phyloP scores from a whole-genome alignment of 2,797 vertebrate genomes.

The Pseudomugil tenellus region DNA sequence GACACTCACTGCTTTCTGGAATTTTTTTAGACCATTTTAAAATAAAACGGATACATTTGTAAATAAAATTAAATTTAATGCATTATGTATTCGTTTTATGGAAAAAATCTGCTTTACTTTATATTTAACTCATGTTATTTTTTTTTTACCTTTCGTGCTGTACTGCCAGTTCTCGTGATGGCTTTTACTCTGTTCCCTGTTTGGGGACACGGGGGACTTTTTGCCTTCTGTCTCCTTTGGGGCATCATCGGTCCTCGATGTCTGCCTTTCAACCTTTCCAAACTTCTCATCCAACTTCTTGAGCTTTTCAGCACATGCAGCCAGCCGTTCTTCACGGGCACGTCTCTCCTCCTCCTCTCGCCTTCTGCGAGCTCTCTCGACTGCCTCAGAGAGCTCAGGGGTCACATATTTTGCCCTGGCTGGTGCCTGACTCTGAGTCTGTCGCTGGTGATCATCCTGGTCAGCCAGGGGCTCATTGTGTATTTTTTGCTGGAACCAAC shows the following conservation, averaged over 20 bases:
- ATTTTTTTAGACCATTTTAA: neutral
- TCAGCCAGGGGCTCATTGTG: constrained; percentile 86
- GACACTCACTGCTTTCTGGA: constrained; percentile 75
- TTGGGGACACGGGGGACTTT: constrained; percentile 78
- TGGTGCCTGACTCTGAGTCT: constrained; percentile 75
- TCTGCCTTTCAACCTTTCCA: constrained; percentile 88
- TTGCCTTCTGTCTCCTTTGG: constrained; percentile 83
- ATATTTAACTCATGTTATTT: neutral
- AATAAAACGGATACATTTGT: constrained; percentile 1
- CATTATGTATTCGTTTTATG: neutral
- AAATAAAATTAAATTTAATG: neutral
- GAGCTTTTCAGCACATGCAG: constrained; percentile 96
- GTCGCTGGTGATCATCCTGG: constrained; percentile 86
- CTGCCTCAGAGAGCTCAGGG: constrained; percentile 93
- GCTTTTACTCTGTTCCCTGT: constrained; percentile 76
- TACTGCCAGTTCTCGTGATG: constrained; percentile 84
- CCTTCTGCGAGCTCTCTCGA: constrained; percentile 91
- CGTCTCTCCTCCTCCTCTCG: constrained; percentile 95
- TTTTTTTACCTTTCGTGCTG: constrained; percentile 84
- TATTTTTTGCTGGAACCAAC: constrained; percentile 79
- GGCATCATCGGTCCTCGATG: constrained; percentile 80
- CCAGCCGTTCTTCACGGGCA: constrained; percentile 92
- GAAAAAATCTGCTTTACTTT: neutral
- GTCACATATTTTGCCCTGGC: constrained; percentile 90
- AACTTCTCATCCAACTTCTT: constrained; percentile 94